Conservation (phyloP, 2,797 vertebrate genomes). For the Erpetoichthys calabaricus region DNA sequence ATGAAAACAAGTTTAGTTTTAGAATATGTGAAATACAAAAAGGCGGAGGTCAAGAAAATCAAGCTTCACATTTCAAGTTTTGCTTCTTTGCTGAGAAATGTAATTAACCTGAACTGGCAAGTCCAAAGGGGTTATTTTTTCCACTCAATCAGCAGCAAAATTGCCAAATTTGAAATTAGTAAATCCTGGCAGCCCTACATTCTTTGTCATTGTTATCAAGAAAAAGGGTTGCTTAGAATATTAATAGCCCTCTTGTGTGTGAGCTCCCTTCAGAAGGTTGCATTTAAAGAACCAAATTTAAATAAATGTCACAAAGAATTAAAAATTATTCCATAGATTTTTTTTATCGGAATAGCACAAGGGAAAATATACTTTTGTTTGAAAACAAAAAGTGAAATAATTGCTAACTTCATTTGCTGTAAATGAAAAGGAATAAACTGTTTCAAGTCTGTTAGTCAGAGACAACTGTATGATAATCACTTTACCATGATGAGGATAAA, state of each 20-base stretch:
- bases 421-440: no score
- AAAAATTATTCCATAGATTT: constrained; percentile 14
- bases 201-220: constrained; percentile 30
- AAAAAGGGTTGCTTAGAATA: constrained; percentile 28
- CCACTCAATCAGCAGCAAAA: constrained; percentile 53
- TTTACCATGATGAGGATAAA: no score
- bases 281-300: constrained; percentile 38
- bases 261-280: constrained; percentile 35
- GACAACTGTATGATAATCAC: no score
- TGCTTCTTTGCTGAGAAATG: constrained; percentile 46
- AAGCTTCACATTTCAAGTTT: constrained; percentile 50
- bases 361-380: no score
- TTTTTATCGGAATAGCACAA: no score
- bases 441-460: no score
- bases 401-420: no score
- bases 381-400: no score
- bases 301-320: constrained; percentile 41
- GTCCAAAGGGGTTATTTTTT: constrained; percentile 38
- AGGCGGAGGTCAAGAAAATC: constrained; percentile 35
- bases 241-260: constrained; percentile 37
- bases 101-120: constrained; percentile 60
- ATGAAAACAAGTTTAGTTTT: no score
- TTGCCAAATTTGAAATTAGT: constrained; percentile 49
- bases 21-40: constrained; percentile 16
- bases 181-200: constrained; percentile 41